phyloP scores from a whole-genome alignment of 2,113 vertebrate species.

The Athene noctua region DNA sequence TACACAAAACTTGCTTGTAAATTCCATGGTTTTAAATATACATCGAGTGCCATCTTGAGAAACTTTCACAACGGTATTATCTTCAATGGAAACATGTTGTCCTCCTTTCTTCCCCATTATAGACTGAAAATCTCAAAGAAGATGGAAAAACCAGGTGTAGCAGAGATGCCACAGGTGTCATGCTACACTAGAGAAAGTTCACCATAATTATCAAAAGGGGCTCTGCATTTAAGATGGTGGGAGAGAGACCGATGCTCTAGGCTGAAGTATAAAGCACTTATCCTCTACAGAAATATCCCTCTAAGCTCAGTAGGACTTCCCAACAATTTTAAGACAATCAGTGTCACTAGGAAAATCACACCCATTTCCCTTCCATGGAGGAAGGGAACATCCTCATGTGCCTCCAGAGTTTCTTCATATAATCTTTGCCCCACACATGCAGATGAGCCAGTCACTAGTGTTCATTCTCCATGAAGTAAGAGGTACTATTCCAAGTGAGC shows the following conservation, averaged over 20 bases:
- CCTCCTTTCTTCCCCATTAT: background rate
- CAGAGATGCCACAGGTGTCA: background rate
- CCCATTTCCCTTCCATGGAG: background rate
- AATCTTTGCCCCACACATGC: background rate
- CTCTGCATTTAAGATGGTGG: background rate
- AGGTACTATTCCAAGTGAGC: background rate
- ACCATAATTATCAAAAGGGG: background rate
- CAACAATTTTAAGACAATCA: background rate
- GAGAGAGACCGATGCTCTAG: background rate
- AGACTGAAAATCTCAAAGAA: background rate
- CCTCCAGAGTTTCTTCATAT: background rate
- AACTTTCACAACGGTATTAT: background rate
- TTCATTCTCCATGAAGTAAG: background rate
- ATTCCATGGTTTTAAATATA: background rate
- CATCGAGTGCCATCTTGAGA: background rate
- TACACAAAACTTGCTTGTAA: background rate
- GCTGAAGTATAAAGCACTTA: background rate
- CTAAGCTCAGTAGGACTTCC: background rate
- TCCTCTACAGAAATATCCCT: background rate
- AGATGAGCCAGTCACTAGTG: background rate
- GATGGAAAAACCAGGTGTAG: background rate
- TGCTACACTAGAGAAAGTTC: background rate
- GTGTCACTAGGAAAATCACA: background rate
- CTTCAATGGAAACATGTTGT: background rate
- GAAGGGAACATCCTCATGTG: background rate